Percentiles rank a stretch among this genome's conserved stretches.
These are phyloP conservation scores for Xanthorhoe spadicearia DNA, from an alignment of 2,888 invertebrate genomes.

Conservation along the genomic window DNA sequence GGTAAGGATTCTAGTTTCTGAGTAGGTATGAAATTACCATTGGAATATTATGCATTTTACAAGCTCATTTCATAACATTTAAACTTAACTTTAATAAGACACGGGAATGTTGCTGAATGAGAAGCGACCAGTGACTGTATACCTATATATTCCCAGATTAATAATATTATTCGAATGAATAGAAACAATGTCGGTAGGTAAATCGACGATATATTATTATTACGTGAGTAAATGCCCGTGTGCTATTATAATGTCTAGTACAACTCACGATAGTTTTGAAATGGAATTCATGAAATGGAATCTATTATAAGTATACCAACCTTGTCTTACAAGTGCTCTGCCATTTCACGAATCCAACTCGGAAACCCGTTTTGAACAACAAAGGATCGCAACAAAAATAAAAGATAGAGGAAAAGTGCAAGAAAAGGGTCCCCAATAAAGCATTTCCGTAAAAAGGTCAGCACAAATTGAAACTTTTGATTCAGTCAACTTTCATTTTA, in stretches of 20 bases:
- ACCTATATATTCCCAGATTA: no score
- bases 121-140: no score
- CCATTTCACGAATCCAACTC: background rate
- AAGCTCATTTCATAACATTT: background rate
- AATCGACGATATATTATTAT: no score
- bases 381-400: conserved; percentile 1
- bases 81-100: no score
- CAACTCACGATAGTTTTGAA: no score
- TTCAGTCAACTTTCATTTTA: conserved; percentile 11
- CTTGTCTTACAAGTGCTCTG: background rate
- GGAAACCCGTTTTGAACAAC: conserved; percentile 2
- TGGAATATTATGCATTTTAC: background rate
- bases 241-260: no score
- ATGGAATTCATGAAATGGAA: no score
- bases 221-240: no score
- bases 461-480: conserved; percentile 19
- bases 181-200: no score
- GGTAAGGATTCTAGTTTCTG: background rate
- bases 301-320: background rate
- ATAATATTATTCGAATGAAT: no score
- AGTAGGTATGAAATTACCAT: background rate
- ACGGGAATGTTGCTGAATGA: no score
- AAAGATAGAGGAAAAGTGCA: conserved; percentile 2
- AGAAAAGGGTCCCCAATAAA: conserved; percentile 6
- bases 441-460: conserved; percentile 6